These are phyloP conservation scores for Eunapius fragilis DNA, from an alignment of 37 sponge, comb jelly and placozoan genomes.

Conservation along the genomic window DNA sequence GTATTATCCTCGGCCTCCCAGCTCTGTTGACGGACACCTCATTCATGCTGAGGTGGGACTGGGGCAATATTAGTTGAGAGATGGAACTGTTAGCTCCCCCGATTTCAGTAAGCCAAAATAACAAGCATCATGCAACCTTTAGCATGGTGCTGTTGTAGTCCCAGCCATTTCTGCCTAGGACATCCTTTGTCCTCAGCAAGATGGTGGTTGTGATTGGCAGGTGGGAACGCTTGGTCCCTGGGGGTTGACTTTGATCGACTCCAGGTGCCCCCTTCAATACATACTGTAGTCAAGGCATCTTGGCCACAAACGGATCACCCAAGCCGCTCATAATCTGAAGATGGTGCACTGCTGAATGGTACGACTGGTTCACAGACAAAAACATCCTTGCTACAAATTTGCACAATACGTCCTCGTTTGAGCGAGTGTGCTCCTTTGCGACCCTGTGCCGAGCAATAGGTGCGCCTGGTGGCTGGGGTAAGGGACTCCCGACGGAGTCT, in stretches of 20 bases:
- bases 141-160: slow-evolving; percentile 20
- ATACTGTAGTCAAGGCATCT: slow-evolving; percentile 6
- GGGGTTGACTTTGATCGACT: not conserved
- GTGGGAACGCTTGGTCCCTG: slow-evolving; percentile 7
- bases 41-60: too few relatives aligned
- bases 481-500: not conserved
- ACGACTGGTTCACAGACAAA: slow-evolving; percentile 1
- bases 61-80: too few relatives aligned
- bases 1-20: too few relatives aligned
- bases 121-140: slow-evolving; percentile 47
- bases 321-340: slow-evolving; percentile 14
- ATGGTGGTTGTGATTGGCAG: slow-evolving; percentile 62
- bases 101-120: slow-evolving; percentile 67
- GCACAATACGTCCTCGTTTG: slow-evolving; percentile 7
- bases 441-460: slow-evolving; percentile 12
- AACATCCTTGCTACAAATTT: not conserved
- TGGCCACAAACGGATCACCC: slow-evolving; percentile 6
- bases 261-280: not conserved
- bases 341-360: slow-evolving; percentile 29
- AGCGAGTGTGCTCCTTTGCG: not conserved
- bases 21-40: too few relatives aligned
- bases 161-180: not conserved
- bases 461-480: slow-evolving; percentile 17
- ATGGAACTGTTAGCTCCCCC: too few relatives aligned
- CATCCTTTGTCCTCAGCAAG: slow-evolving; percentile 14